Evolutionary conservation across 2,888 invertebrate species (phyloP).

Genomic region (Phaedon cochleariae): DNA sequence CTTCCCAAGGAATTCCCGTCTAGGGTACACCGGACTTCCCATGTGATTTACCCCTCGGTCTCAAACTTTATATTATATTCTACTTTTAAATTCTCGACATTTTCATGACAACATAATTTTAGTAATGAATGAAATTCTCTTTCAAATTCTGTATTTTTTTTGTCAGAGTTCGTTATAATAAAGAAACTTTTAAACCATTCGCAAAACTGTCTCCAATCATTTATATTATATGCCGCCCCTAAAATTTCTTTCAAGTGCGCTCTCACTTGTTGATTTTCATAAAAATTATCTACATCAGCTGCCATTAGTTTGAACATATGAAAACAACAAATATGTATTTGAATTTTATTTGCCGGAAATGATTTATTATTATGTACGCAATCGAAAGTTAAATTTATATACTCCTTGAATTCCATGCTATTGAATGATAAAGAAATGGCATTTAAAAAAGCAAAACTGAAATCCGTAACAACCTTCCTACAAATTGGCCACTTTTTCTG

Average conservation of each 20-base stretch:
- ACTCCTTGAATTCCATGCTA: neutral
- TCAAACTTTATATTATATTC: neutral
- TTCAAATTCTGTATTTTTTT: neutral
- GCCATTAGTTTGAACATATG: slow-evolving; percentile 12
- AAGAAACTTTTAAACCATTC: neutral
- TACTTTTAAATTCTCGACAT: neutral
- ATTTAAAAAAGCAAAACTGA: too few species aligned
- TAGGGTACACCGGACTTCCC: too few species aligned
- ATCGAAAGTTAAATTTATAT: neutral
- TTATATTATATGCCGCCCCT: neutral
- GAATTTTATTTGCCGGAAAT: neutral
- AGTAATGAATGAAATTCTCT: neutral
- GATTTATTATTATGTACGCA: neutral
- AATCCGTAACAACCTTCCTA: too few species aligned
- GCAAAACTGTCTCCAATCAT: neutral
- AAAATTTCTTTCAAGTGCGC: neutral
- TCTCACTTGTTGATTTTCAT: neutral
- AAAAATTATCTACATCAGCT: neutral
- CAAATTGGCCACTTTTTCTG: neutral
- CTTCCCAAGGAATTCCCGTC: too few species aligned
- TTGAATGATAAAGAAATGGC: neutral
- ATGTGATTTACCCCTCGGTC: too few species aligned
- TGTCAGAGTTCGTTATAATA: neutral
- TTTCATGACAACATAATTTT: neutral
- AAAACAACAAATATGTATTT: slow-evolving; percentile 1